phyloP scores from a whole-genome alignment of 2,888 invertebrate species.

The Nymphalis polychloros region DNA sequence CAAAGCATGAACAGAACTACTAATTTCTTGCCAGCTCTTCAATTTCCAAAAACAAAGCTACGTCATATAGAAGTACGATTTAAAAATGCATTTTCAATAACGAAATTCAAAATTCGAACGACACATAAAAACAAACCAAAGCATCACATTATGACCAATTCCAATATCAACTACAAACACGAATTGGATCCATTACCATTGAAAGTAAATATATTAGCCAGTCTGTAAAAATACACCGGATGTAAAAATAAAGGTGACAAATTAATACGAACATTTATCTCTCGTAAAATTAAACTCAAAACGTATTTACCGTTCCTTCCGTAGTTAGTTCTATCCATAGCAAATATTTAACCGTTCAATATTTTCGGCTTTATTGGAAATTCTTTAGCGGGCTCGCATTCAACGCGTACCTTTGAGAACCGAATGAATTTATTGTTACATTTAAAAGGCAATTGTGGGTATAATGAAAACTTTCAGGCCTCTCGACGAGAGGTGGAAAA shows the following conservation, averaged over 20 bases:
- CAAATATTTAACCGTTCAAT: conserved; percentile 39
- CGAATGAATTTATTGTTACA: conserved; percentile 57
- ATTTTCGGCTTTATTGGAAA: conserved; percentile 56
- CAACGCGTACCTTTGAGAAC: conserved; percentile 52
- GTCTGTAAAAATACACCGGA: too few species aligned
- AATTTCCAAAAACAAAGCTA: too few species aligned
- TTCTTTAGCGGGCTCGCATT: conserved; percentile 52
- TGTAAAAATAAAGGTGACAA: conserved; percentile 6
- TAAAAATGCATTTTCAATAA: too few species aligned
- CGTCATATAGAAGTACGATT: too few species aligned
- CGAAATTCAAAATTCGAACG: too few species aligned
- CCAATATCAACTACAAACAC: too few species aligned
- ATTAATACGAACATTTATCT: conserved; percentile 35
- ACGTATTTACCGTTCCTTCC: neutral
- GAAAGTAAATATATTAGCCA: too few species aligned
- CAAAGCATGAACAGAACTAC: too few species aligned
- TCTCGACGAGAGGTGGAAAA: conserved; percentile 16
- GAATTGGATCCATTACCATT: too few species aligned
- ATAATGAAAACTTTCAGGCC: conserved; percentile 40
- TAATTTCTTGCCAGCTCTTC: too few species aligned
- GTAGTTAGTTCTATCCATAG: conserved; percentile 30
- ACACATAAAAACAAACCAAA: too few species aligned
- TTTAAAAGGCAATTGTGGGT: conserved; percentile 42
- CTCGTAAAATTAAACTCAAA: conserved; percentile 15
- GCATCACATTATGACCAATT: too few species aligned